Percentiles rank a stretch among this genome's conserved stretches.
Conservation (phyloP, 2,797 vertebrate species). For the Enteromius argenteus region DNA sequence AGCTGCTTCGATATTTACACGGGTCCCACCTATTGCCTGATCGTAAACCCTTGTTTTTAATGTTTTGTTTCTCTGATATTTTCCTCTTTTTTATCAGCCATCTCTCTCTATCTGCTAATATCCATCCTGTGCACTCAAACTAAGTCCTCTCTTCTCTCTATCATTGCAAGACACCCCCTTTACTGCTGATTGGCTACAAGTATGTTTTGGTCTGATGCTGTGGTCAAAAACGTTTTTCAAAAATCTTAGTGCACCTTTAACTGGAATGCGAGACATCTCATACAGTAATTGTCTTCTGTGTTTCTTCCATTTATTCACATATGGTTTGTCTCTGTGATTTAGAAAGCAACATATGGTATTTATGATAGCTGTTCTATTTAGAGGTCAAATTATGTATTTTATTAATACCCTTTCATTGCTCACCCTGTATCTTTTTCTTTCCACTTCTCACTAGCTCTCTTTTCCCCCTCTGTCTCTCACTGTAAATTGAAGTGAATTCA, state of each 20-base stretch:
- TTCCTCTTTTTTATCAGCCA: too few species aligned
- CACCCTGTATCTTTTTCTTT: conserved; percentile 47
- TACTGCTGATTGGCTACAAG: too few species aligned
- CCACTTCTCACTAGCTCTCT: conserved; percentile 52
- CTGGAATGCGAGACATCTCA: not conserved
- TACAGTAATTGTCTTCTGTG: too few species aligned
- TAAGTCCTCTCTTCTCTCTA: fast-evolving
- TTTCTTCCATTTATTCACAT: not conserved
- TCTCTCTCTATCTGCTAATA: too few species aligned
- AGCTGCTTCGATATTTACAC: too few species aligned
- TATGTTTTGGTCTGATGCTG: too few species aligned
- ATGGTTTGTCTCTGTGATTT: not conserved
- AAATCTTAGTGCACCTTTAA: not conserved
- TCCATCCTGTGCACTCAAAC: too few species aligned
- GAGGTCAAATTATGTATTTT: not conserved
- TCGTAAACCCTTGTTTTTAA: too few species aligned
- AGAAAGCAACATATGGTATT: not conserved
- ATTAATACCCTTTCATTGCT: not conserved
- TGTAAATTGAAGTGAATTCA: conserved; percentile 61
- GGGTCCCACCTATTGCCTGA: too few species aligned
- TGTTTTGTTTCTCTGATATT: too few species aligned
- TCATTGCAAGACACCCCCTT: too few species aligned
- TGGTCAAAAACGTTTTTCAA: too few species aligned
- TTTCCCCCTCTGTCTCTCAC: not conserved
- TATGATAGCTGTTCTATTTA: not conserved